Evolutionary conservation across 2,888 invertebrate species (phyloP), one percentile per base, ranked within the genome.

Genomic region (Amphimallon solstitiale): DNA sequence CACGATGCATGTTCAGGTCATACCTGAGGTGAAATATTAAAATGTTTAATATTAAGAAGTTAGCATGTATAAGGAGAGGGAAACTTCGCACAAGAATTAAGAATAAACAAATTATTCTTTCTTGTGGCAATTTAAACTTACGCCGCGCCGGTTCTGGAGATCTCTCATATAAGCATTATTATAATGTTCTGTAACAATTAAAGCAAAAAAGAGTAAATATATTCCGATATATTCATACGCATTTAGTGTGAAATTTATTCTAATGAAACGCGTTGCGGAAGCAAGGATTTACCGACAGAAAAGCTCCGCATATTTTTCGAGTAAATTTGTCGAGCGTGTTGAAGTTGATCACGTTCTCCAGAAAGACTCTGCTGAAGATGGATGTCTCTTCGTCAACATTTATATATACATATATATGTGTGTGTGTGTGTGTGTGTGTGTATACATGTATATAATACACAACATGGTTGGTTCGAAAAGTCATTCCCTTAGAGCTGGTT

Each of bases 401-500:
- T 38, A 23, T 23, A 10, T 21, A 38, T 37, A 38, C 0, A 54
- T 21, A 38, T 19, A 54, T n/a, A 52, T 17, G n/a, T 21, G 6
- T 29, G n/a, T 23, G 6, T 17, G 2, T 17, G n/a, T 21, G 6
- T 29, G n/a, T 23, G 6, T 17, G 2, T 17, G 10, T 15, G 19
- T 9, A 37, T 17, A 63, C 21, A 64, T 66, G 68, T 70, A 71
- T 70, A 70, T 72, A 72, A 73, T 74, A 72, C 70, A 67, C 68
- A 66, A 71, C 71, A 68, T 40, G 59, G 69, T 72, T 40, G 59
- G 69, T 72, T 72, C 70, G 71, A 66, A 72, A 75, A 74, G 72
- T 70, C 71, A 74, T 74, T 72, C 69, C 64, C 63, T 63, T 34
- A 63, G 37, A 37, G 48, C 68, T 71, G 63, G 67, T 78, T 76